phyloP scores from a whole-genome alignment of 2,888 invertebrate species.

The Sinopyrophorus schimmeli region DNA sequence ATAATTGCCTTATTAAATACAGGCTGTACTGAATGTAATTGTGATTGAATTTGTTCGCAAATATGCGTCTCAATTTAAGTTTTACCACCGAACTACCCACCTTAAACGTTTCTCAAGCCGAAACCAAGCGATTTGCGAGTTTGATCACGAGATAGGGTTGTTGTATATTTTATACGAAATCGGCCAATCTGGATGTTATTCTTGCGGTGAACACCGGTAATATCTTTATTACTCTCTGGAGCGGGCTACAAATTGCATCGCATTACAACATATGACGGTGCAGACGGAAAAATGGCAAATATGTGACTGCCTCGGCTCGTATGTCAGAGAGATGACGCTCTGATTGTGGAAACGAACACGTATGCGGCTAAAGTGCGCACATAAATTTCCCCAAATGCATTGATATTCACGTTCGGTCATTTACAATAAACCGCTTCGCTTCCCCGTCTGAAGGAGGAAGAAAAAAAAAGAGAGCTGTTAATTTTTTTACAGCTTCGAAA shows the following conservation, averaged over 20 bases:
- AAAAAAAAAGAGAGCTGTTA: no score
- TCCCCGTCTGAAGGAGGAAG: no score
- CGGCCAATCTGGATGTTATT: conserved; percentile 42
- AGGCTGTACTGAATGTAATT: no score
- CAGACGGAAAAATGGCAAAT: conserved; percentile 51
- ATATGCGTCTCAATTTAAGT: no score
- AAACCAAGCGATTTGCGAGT: conserved; percentile 11
- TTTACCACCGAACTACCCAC: not conserved
- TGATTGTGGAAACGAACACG: conserved; percentile 45
- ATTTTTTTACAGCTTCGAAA: no score
- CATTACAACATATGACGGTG: conserved; percentile 49
- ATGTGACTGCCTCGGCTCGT: conserved; percentile 45
- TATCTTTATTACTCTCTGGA: conserved; percentile 50
- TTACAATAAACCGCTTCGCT: no score
- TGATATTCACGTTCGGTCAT: conserved; percentile 35
- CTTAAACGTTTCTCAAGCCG: not conserved
- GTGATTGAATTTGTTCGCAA: no score
- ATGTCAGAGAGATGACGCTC: conserved; percentile 43
- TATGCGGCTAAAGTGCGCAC: conserved; percentile 42
- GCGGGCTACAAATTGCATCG: conserved; percentile 49
- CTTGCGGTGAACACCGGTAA: conserved; percentile 44
- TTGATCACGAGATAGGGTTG: conserved; percentile 23
- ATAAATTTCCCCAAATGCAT: conserved; percentile 45
- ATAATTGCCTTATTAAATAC: no score
- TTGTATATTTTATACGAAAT: conserved; percentile 29